These are phyloP conservation scores for Erynnis tages DNA, from an alignment of 2,888 invertebrate genomes.

Conservation along the genomic window DNA sequence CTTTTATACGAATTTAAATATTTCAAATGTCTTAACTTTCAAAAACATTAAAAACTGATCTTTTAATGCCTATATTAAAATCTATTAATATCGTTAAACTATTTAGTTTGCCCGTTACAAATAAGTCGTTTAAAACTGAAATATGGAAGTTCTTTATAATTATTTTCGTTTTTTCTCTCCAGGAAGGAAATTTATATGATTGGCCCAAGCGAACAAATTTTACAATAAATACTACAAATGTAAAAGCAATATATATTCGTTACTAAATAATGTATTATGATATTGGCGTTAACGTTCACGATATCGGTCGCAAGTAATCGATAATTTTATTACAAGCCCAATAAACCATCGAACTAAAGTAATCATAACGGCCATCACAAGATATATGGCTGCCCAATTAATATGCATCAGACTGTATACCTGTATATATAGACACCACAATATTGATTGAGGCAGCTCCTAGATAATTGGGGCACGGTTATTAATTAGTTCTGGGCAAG, in stretches of 20 bases:
- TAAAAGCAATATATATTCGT: no score
- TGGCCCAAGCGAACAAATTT: no score
- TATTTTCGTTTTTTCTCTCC: no score
- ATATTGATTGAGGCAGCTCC: slow-evolving; percentile 59
- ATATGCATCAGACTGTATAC: slow-evolving; percentile 60
- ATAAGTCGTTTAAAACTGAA: no score
- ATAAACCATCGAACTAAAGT: neutral
- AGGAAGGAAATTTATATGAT: no score
- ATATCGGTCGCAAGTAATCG: neutral
- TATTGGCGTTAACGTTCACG: neutral
- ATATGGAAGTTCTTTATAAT: no score
- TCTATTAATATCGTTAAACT: no score
- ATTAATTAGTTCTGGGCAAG: slow-evolving; percentile 48
- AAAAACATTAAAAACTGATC: no score
- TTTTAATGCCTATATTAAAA: no score
- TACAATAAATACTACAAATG: no score
- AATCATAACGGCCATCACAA: slow-evolving; percentile 10
- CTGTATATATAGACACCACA: slow-evolving; percentile 45
- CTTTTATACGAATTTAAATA: slow-evolving; percentile 4
- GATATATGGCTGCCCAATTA: slow-evolving; percentile 59
- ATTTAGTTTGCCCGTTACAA: no score
- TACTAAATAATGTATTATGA: no score
- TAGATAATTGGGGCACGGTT: slow-evolving; percentile 63
- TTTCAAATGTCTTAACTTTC: slow-evolving; percentile 8
- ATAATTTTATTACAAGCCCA: neutral